Percentiles rank a stretch among this genome's conserved stretches.
Conservation (phyloP, 2,797 vertebrate species). For the Poeciliopsis infans region DNA sequence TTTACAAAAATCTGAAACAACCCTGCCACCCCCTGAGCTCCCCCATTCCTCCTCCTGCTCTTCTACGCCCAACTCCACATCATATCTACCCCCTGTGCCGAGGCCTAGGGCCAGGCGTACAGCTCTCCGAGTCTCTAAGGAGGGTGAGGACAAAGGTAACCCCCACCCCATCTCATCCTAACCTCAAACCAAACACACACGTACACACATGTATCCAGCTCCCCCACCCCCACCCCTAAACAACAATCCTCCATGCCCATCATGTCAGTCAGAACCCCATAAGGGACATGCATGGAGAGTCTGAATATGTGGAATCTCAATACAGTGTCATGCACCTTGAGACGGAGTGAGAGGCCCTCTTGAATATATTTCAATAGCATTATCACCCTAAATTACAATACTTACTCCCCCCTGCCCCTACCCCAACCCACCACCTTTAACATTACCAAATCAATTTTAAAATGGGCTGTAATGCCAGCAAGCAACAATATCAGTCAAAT, state of each 20-base stretch:
- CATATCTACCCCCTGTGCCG: slow-evolving; percentile 74
- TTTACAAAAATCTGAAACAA: slow-evolving; percentile 53
- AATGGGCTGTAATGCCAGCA: slow-evolving; percentile 50
- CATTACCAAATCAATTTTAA: slow-evolving; percentile 64
- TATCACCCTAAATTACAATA: slow-evolving; percentile 71
- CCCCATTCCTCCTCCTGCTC: slow-evolving; percentile 17
- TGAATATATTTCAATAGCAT: slow-evolving; percentile 81
- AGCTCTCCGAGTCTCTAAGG: slow-evolving; percentile 75
- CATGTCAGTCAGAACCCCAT: slow-evolving; percentile 80
- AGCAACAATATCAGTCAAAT: slow-evolving; percentile 50
- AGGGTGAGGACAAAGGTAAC: slow-evolving; percentile 74
- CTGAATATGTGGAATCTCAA: slow-evolving; percentile 79
- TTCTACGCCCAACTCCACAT: slow-evolving; percentile 64
- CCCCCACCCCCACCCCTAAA: slow-evolving; percentile 69
- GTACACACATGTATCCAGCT: slow-evolving; percentile 26
- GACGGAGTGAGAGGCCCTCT: slow-evolving; percentile 74
- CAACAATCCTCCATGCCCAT: slow-evolving; percentile 76
- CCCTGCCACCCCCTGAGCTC: too few relatives aligned
- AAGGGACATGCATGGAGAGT: slow-evolving; percentile 78
- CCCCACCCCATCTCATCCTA: slow-evolving; percentile 38
- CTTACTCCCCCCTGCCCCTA: slow-evolving; percentile 21
- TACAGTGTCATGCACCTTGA: slow-evolving; percentile 79
- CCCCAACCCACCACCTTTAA: slow-evolving; percentile 21
- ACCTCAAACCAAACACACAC: slow-evolving; percentile 60
- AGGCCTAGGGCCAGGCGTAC: slow-evolving; percentile 75